These are phyloP conservation scores for Mythimna vitellina DNA, from an alignment of 2,888 invertebrate genomes.

Conservation along the genomic window DNA sequence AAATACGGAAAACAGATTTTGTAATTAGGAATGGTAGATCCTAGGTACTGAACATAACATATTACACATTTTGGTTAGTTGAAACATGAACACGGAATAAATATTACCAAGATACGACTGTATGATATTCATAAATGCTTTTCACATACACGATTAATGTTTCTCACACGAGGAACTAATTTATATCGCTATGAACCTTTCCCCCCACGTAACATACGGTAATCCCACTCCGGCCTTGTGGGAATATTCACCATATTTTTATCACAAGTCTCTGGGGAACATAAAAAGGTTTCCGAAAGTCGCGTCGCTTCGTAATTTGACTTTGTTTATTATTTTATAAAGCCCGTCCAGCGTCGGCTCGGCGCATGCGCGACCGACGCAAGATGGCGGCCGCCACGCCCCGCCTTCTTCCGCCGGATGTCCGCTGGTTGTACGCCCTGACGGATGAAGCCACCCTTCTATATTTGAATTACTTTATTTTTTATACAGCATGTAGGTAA, in stretches of 20 bases:
- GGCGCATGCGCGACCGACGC: constrained; percentile 76
- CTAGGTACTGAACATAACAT: constrained; percentile 13
- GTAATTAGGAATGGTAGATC: not conserved
- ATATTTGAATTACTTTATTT: constrained; percentile 58
- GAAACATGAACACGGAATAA: constrained; percentile 26
- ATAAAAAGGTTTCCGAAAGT: constrained; percentile 61
- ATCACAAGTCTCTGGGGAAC: constrained; percentile 47
- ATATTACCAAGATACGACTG: constrained; percentile 24
- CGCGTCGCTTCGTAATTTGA: constrained; percentile 63
- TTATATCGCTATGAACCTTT: constrained; percentile 28
- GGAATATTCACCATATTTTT: constrained; percentile 50
- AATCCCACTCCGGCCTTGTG: constrained; percentile 20
- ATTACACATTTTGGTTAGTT: constrained; percentile 32
- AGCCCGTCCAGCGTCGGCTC: constrained; percentile 63
- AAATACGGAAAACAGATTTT: not conserved
- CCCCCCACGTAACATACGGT: constrained; percentile 13
- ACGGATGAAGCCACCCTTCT: constrained; percentile 68
- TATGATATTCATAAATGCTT: constrained; percentile 42
- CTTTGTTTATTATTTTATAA: constrained; percentile 70
- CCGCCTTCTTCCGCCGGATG: constrained; percentile 88
- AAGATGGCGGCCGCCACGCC: constrained; percentile 81
- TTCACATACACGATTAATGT: constrained; percentile 35
- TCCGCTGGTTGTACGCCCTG: constrained; percentile 72
- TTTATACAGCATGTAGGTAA: constrained; percentile 38
- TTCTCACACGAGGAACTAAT: constrained; percentile 29